These are phyloP conservation scores for Campoletis raptor DNA, from an alignment of 2,888 invertebrate genomes.

Conservation along the genomic window DNA sequence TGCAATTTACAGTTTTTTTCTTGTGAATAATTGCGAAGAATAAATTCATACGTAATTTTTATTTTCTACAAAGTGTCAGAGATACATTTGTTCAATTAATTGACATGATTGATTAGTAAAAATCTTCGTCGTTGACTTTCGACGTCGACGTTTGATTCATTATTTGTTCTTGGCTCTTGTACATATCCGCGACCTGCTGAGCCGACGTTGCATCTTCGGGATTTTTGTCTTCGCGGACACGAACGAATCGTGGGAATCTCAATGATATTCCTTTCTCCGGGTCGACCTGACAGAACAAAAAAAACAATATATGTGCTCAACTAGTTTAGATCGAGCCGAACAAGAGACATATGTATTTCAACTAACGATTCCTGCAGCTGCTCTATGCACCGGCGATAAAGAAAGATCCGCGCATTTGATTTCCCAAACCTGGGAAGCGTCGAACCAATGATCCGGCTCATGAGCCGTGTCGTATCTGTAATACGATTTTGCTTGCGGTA, in stretches of 20 bases:
- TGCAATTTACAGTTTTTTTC: not conserved
- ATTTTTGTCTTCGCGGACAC: conserved; percentile 95
- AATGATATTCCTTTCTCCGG: conserved; percentile 97
- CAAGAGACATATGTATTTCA: not conserved
- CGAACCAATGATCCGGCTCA: conserved; percentile 96
- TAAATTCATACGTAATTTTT: not conserved
- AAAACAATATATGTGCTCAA: conserved; percentile 29
- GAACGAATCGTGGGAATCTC: conserved; percentile 96
- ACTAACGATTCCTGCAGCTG: conserved; percentile 93
- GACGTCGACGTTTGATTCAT: conserved; percentile 86
- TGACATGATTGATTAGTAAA: conserved; percentile 83
- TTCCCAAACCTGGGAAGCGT: conserved; percentile 96
- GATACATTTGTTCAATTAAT: not conserved
- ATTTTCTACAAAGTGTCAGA: not conserved
- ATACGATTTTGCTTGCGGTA: conserved; percentile 91
- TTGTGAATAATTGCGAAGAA: not conserved
- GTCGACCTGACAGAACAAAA: conserved; percentile 88
- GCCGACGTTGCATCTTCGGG: conserved; percentile 97
- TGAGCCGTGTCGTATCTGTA: conserved; percentile 91
- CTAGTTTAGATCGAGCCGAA: not conserved
- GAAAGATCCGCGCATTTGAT: conserved; percentile 99
- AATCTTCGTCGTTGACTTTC: conserved; percentile 87
- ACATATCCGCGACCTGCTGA: conserved; percentile 95
- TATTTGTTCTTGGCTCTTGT: conserved; percentile 96
- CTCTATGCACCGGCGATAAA: conserved; percentile 96